phyloP scores from a whole-genome alignment of 2,113 vertebrate genomes.

The Zosterops borbonicus region DNA sequence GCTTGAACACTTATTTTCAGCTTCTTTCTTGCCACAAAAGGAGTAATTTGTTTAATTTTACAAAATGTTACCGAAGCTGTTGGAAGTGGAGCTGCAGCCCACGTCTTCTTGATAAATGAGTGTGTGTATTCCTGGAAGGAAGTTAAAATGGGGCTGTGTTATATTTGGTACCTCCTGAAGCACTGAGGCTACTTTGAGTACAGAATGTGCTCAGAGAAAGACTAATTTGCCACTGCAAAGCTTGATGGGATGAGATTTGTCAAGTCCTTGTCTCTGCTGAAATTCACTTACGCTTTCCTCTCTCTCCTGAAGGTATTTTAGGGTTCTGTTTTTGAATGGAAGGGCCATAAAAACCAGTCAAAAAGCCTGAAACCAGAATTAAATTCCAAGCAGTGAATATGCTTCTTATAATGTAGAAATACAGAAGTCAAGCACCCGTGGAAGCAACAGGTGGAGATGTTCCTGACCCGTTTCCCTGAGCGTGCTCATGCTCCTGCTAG shows the following conservation, averaged over 20 bases:
- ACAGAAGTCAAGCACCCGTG: not conserved
- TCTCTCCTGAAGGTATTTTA: not conserved
- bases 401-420: not conserved
- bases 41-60: slow-evolving; percentile 8
- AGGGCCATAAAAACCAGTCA: not conserved
- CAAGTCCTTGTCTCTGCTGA: not conserved
- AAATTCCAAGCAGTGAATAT: not conserved
- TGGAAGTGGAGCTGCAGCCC: slow-evolving; percentile 34
- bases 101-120: slow-evolving; percentile 32
- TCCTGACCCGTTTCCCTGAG: fast-evolving
- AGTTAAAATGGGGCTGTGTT: slow-evolving; percentile 35
- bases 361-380: not conserved
- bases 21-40: not conserved
- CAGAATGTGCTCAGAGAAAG: slow-evolving; percentile 40
- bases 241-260: slow-evolving; percentile 27
- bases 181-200: slow-evolving; percentile 23
- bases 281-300: not conserved
- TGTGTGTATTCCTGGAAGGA: slow-evolving; percentile 48
- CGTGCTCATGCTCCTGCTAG: fast-evolving
- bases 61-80: not conserved
- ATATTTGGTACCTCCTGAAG: slow-evolving; percentile 53
- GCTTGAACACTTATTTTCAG: not conserved
- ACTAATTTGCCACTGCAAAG: not conserved
- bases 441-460: not conserved
- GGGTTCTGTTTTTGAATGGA: not conserved